Conservation (phyloP, 37 sponge, comb jelly and placozoan species). For the Agelas oroides region DNA sequence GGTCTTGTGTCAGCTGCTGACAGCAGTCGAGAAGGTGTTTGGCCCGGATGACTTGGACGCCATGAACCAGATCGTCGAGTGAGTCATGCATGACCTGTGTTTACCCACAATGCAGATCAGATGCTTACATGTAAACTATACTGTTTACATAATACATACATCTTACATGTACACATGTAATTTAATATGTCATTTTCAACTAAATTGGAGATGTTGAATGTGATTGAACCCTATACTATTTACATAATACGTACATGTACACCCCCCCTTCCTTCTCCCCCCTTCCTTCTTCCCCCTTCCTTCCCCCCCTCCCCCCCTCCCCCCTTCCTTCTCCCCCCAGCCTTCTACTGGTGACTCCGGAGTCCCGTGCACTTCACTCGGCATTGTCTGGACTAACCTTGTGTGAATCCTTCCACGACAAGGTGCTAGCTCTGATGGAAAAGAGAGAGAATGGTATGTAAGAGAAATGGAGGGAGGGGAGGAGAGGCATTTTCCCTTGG, state of each 20-base stretch:
- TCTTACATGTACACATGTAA: too few species aligned
- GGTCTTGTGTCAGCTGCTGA: neutral
- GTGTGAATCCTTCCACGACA: neutral
- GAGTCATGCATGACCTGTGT: too few species aligned
- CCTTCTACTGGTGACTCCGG: neutral
- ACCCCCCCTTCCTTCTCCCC: too few species aligned
- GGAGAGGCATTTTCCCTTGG: too few species aligned
- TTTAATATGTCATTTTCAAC: too few species aligned
- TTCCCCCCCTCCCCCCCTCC: neutral
- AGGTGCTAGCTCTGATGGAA: neutral
- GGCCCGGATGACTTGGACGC: neutral
- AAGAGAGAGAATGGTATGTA: constrained; percentile 5
- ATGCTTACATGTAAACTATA: too few species aligned
- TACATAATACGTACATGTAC: neutral
- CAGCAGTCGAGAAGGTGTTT: neutral
- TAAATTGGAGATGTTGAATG: too few species aligned
- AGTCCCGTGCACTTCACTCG: neutral
- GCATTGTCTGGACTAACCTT: neutral
- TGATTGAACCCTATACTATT: too few species aligned
- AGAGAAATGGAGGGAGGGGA: too few species aligned
- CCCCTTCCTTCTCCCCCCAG: neutral
- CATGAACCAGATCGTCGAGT: neutral
- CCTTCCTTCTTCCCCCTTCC: neutral
- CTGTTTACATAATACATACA: too few species aligned
- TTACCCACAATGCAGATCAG: too few species aligned